Evolutionary conservation across 1,140 invertebrate genomes (phyloP).

Genomic region (Lepidurus packardi): DNA sequence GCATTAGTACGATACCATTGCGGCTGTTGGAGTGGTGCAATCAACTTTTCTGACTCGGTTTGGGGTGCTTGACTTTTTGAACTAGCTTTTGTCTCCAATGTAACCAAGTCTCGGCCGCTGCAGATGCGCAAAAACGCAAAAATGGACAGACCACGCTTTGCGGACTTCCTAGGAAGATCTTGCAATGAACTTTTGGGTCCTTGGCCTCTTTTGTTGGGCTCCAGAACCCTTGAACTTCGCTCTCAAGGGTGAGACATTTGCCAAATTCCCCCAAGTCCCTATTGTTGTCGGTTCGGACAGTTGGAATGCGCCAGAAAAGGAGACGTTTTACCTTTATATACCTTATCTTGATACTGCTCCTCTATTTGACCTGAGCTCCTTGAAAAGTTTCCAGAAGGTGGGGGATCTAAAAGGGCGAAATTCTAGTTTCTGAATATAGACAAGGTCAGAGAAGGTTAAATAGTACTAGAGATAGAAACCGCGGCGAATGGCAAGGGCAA

Average conservation of each 20-base stretch:
- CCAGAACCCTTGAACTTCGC: neutral
- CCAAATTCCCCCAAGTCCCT: neutral
- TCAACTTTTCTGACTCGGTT: neutral
- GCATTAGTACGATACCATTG: neutral
- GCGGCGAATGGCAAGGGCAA: neutral
- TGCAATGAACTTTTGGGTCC: neutral
- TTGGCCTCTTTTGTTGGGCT: neutral
- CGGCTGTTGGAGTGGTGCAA: neutral
- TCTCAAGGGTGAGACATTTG: neutral
- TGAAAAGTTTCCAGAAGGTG: neutral
- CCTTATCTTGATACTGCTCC: slow-evolving; percentile 18
- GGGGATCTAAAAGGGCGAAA: neutral
- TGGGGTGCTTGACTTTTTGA: neutral
- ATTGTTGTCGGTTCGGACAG: neutral
- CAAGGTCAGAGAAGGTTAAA: slow-evolving; percentile 5
- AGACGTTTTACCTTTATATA: neutral
- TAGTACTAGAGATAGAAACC: neutral
- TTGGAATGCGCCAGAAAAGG: slow-evolving; percentile 9
- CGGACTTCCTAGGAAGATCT: neutral
- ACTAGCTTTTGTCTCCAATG: neutral
- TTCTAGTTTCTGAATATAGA: slow-evolving; percentile 2
- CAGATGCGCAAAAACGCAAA: neutral
- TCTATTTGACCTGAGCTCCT: slow-evolving; percentile 4
- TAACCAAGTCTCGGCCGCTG: neutral
- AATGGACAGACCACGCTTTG: too few relatives aligned